phyloP scores from a whole-genome alignment of 2,797 vertebrate species.

The Pseudopleuronectes americanus region DNA sequence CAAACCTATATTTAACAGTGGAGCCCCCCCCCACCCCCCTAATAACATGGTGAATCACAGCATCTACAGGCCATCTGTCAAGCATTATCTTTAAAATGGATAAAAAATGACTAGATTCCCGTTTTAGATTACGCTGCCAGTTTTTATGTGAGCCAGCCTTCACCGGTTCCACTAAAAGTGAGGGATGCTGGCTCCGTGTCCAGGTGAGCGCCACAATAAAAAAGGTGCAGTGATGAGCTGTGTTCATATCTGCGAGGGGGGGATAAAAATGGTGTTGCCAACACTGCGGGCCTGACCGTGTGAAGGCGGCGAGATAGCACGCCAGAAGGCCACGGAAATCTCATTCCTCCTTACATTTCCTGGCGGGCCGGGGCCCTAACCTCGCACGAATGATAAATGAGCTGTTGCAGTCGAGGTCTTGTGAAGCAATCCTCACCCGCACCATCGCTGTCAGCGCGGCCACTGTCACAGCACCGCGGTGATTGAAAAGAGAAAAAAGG shows the following conservation, averaged over 20 bases:
- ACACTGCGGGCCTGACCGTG: conserved; percentile 44
- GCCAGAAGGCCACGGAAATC: conserved; percentile 68
- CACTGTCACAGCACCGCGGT: conserved; percentile 22
- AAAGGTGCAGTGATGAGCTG: conserved; percentile 39
- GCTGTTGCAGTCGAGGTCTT: conserved; percentile 57
- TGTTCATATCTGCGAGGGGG: conserved; percentile 53
- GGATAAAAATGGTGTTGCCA: conserved; percentile 59
- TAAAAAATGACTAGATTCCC: conserved; percentile 32
- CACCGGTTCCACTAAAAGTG: conserved; percentile 31
- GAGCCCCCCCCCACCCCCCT: not conserved
- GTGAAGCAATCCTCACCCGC: conserved; percentile 44
- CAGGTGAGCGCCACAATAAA: conserved; percentile 33
- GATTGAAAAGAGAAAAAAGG: conserved; percentile 29
- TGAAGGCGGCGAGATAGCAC: conserved; percentile 51
- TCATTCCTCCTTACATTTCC: conserved; percentile 63
- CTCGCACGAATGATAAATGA: conserved; percentile 73
- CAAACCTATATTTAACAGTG: conserved; percentile 42
- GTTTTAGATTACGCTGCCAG: conserved; percentile 32
- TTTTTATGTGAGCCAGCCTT: conserved; percentile 8
- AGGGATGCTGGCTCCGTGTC: conserved; percentile 30
- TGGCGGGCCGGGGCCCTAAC: conserved; percentile 50
- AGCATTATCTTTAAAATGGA: conserved; percentile 40
- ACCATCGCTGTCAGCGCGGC: conserved; percentile 48
- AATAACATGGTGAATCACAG: conserved; percentile 20
- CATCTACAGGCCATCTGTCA: conserved; percentile 24